Evolutionary conservation across 2,888 invertebrate species (phyloP), one percentile per base, ranked within the genome.

Genomic region (Lycia hirtaria): DNA sequence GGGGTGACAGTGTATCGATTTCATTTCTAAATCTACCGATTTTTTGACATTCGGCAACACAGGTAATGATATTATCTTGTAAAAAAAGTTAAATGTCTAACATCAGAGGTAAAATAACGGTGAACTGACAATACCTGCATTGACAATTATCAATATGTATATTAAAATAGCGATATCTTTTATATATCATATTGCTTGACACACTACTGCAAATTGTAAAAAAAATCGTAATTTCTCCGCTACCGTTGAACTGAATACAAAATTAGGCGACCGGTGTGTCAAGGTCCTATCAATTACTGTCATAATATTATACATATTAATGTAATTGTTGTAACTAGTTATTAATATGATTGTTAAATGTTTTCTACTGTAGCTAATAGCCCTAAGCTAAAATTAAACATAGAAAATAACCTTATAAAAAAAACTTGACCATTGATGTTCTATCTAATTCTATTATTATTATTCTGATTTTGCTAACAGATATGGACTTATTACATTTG

Each of bases 361-460:
- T 82, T 81, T 81, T 80, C 75, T 80, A 80, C 71, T 65, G 71
- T 80, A 80, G 77, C 72, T 73, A 71, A 75, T 73, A 67, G 49
- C 48, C 14, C n/a, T 55, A 47, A 40, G 54, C 32, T n/a, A 7
- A 15, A 12, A 52, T 26, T 7, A 43, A 43, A 32, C 32, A 28
- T 20, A 20, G 12, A 14, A 30, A 49, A 14, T 62, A 55, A 19
- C 35, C 14, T 24, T 3, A 24, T 1, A 24, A 9, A 37, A 12
- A 10, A 5, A 32, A 32, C 4, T 32, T 5, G 35, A 17, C 17
- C 14, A 2, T 22, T 41, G 22, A n/a, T n/a, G n/a, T n/a, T n/a
- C 2, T 15, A 35, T n/a, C 7, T 24, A 40, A 22, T 24, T 3
- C 14, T 41, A 15, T 15, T 24, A 7, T 41, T 22, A 32, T n/a